phyloP scores from a whole-genome alignment of 2,797 vertebrate species.

The Calcarius lapponicus region DNA sequence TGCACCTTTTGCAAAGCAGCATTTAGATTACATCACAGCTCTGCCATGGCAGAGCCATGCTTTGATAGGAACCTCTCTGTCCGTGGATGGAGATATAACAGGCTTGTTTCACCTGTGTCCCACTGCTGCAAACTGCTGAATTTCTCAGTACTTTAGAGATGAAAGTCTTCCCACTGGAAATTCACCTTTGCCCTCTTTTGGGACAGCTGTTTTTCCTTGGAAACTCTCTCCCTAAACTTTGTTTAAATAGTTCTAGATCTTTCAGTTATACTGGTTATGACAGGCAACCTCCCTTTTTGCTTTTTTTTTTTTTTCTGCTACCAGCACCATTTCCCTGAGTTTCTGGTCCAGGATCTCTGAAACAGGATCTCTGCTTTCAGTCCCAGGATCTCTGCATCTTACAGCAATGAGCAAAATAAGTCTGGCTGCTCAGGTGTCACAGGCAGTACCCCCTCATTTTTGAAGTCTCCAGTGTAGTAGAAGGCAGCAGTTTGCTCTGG shows the following conservation, averaged over 20 bases:
- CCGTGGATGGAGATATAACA: background rate
- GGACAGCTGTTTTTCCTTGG: background rate
- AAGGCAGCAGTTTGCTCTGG: background rate
- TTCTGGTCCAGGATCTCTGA: background rate
- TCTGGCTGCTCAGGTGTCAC: background rate
- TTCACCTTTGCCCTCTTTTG: background rate
- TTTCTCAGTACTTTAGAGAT: background rate
- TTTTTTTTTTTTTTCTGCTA: background rate
- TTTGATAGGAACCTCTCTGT: background rate
- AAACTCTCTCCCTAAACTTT: background rate
- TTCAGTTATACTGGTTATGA: background rate
- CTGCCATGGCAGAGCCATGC: background rate
- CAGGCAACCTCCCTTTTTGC: background rate
- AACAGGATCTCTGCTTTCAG: background rate
- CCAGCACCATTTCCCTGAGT: background rate
- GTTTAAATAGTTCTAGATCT: background rate
- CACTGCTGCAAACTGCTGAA: background rate
- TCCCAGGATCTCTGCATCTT: background rate
- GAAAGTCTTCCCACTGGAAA: background rate
- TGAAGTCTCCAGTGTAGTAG: background rate
- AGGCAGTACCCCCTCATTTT: background rate
- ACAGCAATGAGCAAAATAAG: background rate
- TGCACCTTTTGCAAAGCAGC: background rate
- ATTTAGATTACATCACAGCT: background rate
- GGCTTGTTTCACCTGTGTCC: fast-evolving